Evolutionary conservation across 2,113 vertebrate species (phyloP).

Genomic region (Parus major): DNA sequence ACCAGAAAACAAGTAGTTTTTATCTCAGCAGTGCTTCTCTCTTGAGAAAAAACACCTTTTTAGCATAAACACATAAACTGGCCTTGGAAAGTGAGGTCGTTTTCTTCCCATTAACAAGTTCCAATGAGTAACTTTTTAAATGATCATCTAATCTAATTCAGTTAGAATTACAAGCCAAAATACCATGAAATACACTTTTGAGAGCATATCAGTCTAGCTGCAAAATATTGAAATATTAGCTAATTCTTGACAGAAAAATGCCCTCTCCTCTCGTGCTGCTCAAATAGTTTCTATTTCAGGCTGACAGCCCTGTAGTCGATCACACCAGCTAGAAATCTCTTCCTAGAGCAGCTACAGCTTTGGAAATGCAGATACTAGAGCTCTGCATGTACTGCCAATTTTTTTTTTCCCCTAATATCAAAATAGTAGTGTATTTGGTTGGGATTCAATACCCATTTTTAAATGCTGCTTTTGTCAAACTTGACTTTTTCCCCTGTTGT

Average conservation of each 20-base stretch:
- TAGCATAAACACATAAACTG: not conserved
- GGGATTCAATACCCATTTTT: not conserved
- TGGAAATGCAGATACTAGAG: not conserved
- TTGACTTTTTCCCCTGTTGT: not conserved
- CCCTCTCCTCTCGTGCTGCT: not conserved
- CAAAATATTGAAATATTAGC: not conserved
- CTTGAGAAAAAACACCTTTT: not conserved
- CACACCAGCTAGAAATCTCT: not conserved
- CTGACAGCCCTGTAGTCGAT: not conserved
- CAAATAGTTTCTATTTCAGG: not conserved
- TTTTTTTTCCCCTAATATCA: not conserved
- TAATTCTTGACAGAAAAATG: constrained; percentile 13
- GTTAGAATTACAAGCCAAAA: not conserved
- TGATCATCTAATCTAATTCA: not conserved
- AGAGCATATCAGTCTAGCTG: not conserved
- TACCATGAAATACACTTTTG: not conserved
- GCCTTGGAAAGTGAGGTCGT: not conserved
- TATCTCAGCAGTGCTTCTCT: not conserved
- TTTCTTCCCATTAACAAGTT: not conserved
- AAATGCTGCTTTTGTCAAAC: not conserved
- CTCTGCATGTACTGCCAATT: not conserved
- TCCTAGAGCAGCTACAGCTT: not conserved
- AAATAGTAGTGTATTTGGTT: not conserved
- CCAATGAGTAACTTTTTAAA: not conserved
- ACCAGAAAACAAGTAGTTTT: not conserved